A percentile compares a stretch with the other conserved stretches of the same genome.
These are phyloP conservation scores for Sinohyriopsis cumingii DNA, from an alignment of 2,888 invertebrate genomes.

Conservation along the genomic window DNA sequence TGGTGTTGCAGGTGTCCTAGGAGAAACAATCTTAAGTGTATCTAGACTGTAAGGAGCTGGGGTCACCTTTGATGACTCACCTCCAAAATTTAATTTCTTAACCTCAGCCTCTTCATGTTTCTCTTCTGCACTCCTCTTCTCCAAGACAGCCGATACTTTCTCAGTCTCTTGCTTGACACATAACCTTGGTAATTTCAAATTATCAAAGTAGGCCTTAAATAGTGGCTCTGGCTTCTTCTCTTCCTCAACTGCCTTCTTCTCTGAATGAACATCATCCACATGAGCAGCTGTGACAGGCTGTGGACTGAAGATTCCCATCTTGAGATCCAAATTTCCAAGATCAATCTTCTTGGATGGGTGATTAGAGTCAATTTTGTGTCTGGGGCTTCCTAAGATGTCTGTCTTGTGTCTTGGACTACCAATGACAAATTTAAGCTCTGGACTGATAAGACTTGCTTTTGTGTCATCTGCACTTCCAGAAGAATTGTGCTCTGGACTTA, in stretches of 20 bases:
- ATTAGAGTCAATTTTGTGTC: constrained; percentile 18
- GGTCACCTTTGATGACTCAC: constrained; percentile 1
- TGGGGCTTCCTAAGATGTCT: constrained; percentile 19
- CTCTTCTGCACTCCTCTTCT: constrained; percentile 18
- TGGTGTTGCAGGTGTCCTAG: constrained; percentile 18
- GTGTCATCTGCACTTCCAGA: too few relatives aligned
- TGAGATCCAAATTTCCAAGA: constrained; percentile 15
- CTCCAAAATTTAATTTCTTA: constrained; percentile 3
- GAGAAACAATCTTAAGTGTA: not conserved
- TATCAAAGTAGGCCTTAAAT: constrained; percentile 40
- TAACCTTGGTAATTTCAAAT: constrained; percentile 9
- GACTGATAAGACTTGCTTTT: not conserved
- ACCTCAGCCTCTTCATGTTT: constrained; percentile 27
- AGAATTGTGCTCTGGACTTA: constrained; percentile 29
- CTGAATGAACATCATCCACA: constrained; percentile 13
- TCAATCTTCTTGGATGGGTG: constrained; percentile 1
- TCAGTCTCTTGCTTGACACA: constrained; percentile 20
- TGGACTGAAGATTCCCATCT: constrained; percentile 26
- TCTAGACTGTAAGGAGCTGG: not conserved
- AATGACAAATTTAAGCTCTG: constrained; percentile 25
- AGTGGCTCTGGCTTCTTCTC: constrained; percentile 39
- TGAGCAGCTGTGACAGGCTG: not conserved
- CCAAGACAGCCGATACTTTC: constrained; percentile 20
- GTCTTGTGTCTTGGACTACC: constrained; percentile 27
- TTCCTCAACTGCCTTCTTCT: constrained; percentile 22